Evolutionary conservation across 2,797 vertebrate species (phyloP), one percentile per base, ranked within the genome.

Genomic region (Tokudaia tokunoshimensis): DNA sequence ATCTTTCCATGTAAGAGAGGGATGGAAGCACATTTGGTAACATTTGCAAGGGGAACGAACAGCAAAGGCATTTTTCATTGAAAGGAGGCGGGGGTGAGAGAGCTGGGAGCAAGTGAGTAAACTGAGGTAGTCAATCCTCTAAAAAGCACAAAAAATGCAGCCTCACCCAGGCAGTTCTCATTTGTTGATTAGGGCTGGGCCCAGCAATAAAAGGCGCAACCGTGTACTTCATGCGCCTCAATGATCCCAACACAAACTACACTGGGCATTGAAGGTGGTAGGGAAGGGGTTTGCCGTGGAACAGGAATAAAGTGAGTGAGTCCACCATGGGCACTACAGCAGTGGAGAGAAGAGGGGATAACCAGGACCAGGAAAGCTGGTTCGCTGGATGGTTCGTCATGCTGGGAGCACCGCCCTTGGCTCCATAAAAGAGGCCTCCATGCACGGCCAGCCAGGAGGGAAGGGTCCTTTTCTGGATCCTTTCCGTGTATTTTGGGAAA

Each of bases 361-460:
- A 13, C 26, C 6, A 29, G 41, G 57, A 31, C 10, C 31, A 15
- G 26, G 61, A 47, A 31, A 65, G 61, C 59, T n/a, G 10, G 57
- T 2, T 0, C 1, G 3, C 1, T 20, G 13, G 52, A 22, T 41
- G 14, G 34, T n/a, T 78, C 6, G 0, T 37, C 6, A 2, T 41
- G 1, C 9, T 20, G 15, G 6, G 2, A 6, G 17, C 82, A 61
- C 14, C 6, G 6, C n/a, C 44, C 47, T 22, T 14, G 14, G 15
- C 29, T 6, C 55, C 31, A 24, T 31, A 6, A 0, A 19, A 37
- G 15, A 55, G 34, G 52, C 70, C 52, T 87, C 10, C 0, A 44
- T 13, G 24, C 29, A 34, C 6, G 4, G 65, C 41, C 59, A 20
- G 41, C 41, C 44, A 17, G 29, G 10, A 29, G 55, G 13, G n/a